phyloP scores from a whole-genome alignment of 2,797 vertebrate genomes.

The Parotocinclus haroldoi region DNA sequence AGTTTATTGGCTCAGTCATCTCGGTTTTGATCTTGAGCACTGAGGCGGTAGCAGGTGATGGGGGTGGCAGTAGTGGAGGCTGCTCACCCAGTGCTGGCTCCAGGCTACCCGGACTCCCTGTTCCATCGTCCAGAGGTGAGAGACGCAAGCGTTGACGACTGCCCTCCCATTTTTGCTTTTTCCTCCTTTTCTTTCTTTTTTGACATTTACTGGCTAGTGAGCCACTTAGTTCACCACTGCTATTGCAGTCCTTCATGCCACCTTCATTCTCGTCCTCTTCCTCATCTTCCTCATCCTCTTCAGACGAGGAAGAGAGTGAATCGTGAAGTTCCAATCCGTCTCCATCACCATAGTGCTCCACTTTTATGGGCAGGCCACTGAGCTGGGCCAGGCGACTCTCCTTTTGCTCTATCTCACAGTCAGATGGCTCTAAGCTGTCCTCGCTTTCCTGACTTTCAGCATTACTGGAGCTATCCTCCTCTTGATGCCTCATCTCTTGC shows the following conservation, averaged over 20 bases:
- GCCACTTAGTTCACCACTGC: conserved; percentile 64
- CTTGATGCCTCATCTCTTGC: conserved; percentile 89
- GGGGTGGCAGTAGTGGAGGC: conserved; percentile 79
- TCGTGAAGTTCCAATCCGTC: conserved; percentile 84
- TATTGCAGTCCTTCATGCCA: conserved; percentile 80
- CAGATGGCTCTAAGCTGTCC: conserved; percentile 91
- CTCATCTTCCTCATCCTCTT: conserved; percentile 58
- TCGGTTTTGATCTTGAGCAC: conserved; percentile 99
- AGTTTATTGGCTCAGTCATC: conserved; percentile 97
- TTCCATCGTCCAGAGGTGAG: conserved; percentile 50
- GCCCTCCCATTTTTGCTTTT: conserved; percentile 89
- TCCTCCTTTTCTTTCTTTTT: conserved; percentile 90
- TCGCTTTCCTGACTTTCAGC: conserved; percentile 95
- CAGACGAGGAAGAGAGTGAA: conserved; percentile 76
- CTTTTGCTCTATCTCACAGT: conserved; percentile 83
- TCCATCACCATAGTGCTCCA: conserved; percentile 90
- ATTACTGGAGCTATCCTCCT: conserved; percentile 95
- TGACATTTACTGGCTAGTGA: conserved; percentile 80
- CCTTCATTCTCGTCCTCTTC: conserved; percentile 58
- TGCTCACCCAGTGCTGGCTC: conserved; percentile 80
- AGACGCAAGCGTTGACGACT: conserved; percentile 49
- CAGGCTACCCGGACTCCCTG: conserved; percentile 78
- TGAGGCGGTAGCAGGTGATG: conserved; percentile 83
- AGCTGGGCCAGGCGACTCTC: conserved; percentile 79
- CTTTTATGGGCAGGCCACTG: conserved; percentile 94